These are phyloP conservation scores for Netelia fuscicornis DNA, from an alignment of 2,888 invertebrate species.

Conservation along the genomic window DNA sequence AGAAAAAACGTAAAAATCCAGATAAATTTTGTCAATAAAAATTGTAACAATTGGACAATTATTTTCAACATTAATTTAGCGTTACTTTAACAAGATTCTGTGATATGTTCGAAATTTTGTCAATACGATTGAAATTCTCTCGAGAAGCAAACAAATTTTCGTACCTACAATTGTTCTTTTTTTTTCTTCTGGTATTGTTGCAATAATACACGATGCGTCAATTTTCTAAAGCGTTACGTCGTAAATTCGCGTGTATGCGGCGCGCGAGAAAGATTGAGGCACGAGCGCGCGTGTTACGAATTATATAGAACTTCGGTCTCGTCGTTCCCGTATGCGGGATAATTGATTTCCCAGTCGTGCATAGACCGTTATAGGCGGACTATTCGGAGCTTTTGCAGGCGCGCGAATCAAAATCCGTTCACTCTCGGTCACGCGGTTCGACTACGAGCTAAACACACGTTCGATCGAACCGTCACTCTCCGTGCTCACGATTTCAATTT, in stretches of 20 bases:
- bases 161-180: too few species aligned
- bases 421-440: too few species aligned
- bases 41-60: too few species aligned
- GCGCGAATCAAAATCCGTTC: too few species aligned
- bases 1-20: too few species aligned
- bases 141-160: too few species aligned
- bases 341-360: conserved; percentile 69
- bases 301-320: neutral
- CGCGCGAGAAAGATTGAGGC: neutral
- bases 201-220: neutral
- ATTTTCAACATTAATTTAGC: too few species aligned
- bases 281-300: neutral
- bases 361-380: conserved; percentile 32
- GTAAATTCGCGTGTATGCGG: neutral
- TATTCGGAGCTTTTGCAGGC: conserved; percentile 16
- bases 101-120: too few species aligned
- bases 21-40: too few species aligned
- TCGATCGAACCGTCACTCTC: conserved; percentile 4
- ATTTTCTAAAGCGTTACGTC: neutral
- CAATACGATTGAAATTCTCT: too few species aligned
- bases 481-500: conserved; percentile 30
- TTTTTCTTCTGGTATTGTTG: neutral
- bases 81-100: too few species aligned
- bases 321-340: conserved; percentile 55
- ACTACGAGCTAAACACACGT: neutral